Base-by-base conservation (phyloP, 2,888 invertebrate species). In the Rhamphomyia laevipes region DNA sequence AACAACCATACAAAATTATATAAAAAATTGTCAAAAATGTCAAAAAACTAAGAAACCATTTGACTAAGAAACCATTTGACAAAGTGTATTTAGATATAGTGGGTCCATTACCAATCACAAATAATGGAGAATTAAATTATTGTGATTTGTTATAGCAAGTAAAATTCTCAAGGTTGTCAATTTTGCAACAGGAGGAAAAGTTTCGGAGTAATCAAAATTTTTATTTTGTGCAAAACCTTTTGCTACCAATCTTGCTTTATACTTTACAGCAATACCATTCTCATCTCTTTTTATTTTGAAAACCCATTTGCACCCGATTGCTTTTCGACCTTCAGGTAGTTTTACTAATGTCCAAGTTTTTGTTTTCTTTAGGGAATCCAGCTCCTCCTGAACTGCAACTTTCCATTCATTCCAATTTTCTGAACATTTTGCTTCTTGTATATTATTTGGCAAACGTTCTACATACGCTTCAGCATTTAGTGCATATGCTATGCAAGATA, bases 321-420 rank as follows among this genome's bases (percentile, higher is more conserved):
- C 37, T 5, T 44, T 40, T 31, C 31, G 46, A 40, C 38, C 45
- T 6, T 35, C 3, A 13, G 49, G 49, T 18, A 41, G 11, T 13
- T 54, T 50, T 6, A 46, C 43, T 9, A 55, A 21, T 15, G 37
- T 50, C 56, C 58, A 55, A 13, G 56, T 51, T 16, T 49, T 23
- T 44, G 56, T 56, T 47, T 52, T 51, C 23, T 51, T 50, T 11
- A 58, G 38, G 10, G 56, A 53, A n/a, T 43, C 47, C 27, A 56
- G 40, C 38, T 47, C 47, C 23, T 45, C 47, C 21, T 45, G 27
- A 40, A 51, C 57, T 43, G 60, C 58, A 43, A n/a, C 38, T 16
- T 35, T n/a, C 47, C 47, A 47, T 37, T 43, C 35, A n/a, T 2
- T 16, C 35, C 9, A 40, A 21, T 41, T 41, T 12, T 18, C 18